Percentiles rank a stretch among this genome's conserved stretches.
Evolutionary conservation across 2,888 invertebrate genomes (phyloP).

Genomic region (Melanostoma scalare): DNA sequence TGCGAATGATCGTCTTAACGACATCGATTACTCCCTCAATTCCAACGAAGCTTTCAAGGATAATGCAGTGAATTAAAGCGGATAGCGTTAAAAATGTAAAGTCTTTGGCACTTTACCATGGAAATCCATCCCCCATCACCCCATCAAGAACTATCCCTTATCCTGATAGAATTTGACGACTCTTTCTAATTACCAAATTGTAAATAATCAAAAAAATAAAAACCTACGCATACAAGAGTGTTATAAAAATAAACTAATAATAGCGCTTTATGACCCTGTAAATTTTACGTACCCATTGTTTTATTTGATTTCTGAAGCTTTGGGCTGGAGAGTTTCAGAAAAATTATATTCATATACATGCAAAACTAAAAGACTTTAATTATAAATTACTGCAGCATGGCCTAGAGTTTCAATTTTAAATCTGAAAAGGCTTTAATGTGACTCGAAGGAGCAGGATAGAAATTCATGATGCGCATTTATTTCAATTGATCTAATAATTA

Average conservation of each 20-base stretch:
- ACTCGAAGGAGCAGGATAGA: not conserved
- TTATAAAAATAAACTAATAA: conserved; percentile 12
- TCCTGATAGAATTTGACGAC: conserved; percentile 28
- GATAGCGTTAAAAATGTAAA: conserved; percentile 12
- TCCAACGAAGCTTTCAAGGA: conserved; percentile 78
- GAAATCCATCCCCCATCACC: conserved; percentile 21
- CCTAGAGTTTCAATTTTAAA: conserved; percentile 10
- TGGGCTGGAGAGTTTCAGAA: conserved; percentile 73
- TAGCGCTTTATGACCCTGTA: not conserved
- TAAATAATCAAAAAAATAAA: conserved; percentile 66
- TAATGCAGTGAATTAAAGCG: conserved; percentile 59
- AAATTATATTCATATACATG: conserved; percentile 31
- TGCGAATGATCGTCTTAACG: conserved; percentile 75
- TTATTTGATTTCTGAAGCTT: conserved; percentile 61
- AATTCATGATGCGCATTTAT: conserved; percentile 34
- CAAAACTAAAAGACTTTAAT: conserved; percentile 55
- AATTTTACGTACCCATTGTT: conserved; percentile 2
- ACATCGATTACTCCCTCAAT: conserved; percentile 77
- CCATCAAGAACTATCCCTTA: not conserved
- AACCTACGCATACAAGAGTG: conserved; percentile 46
- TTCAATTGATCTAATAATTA: conserved; percentile 9
- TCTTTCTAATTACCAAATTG: conserved; percentile 55
- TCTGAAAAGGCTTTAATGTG: not conserved
- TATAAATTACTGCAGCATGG: conserved; percentile 13
- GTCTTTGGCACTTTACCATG: conserved; percentile 35